Evolutionary conservation across 2,797 vertebrate genomes (phyloP).

Genomic region (Mastacembelus armatus): DNA sequence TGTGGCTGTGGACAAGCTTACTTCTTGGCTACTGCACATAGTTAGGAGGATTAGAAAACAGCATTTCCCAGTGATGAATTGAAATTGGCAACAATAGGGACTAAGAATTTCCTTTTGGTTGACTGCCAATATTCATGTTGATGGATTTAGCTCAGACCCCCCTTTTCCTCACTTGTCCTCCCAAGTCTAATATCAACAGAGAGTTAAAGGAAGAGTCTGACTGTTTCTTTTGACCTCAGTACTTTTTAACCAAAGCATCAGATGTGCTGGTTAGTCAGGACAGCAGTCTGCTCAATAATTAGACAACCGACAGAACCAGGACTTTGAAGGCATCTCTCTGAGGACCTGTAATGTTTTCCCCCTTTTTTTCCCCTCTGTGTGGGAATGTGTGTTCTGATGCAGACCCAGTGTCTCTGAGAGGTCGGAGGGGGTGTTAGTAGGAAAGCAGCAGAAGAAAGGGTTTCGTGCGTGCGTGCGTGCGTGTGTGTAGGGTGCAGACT

Average conservation of each 20-base stretch:
- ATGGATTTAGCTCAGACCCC: constrained; percentile 23
- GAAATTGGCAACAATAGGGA: constrained; percentile 59
- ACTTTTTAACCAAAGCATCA: too few species aligned
- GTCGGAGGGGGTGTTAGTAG: constrained; percentile 22
- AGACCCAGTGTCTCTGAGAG: neutral
- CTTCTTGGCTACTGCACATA: constrained; percentile 43
- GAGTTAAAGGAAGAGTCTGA: constrained; percentile 4
- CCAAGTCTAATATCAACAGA: neutral
- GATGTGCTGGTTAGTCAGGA: neutral
- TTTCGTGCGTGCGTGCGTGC: constrained; percentile 55
- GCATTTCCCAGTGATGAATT: constrained; percentile 68
- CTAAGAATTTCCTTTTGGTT: constrained; percentile 66
- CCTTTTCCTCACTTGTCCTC: neutral
- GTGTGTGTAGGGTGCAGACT: constrained; percentile 19
- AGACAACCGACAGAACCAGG: neutral
- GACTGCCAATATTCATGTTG: constrained; percentile 50
- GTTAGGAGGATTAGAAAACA: constrained; percentile 61
- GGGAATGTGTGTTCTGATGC: constrained; percentile 5
- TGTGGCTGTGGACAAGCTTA: constrained; percentile 21
- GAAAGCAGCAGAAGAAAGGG: constrained; percentile 45
- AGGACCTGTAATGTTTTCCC: neutral
- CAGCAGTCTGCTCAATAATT: neutral
- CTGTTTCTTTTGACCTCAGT: constrained; percentile 1
- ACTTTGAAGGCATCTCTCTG: too few species aligned
- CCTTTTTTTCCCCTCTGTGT: neutral